Conservation (phyloP, 2,113 vertebrate species). For the Macroglossus sobrinus region DNA sequence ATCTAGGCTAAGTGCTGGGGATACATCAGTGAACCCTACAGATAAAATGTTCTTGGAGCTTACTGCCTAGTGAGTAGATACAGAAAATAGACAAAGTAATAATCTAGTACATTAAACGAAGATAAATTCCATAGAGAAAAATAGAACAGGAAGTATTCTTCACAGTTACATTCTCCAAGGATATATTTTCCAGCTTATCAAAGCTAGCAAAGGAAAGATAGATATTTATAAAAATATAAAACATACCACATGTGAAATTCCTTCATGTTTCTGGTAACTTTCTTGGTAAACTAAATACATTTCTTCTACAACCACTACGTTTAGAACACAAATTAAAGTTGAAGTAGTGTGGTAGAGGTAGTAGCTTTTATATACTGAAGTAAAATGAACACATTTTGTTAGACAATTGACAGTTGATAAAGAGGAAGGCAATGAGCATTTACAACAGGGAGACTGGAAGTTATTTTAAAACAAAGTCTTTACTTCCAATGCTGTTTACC, state of each 20-base stretch:
- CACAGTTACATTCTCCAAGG: not conserved
- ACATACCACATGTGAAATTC: not conserved
- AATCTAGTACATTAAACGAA: not conserved
- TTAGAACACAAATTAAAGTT: not conserved
- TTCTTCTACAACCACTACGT: conserved; percentile 4
- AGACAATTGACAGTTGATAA: not conserved
- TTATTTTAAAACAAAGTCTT: not conserved
- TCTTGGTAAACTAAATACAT: not conserved
- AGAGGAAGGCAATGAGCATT: not conserved
- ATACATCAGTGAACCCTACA: not conserved
- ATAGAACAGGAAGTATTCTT: conserved; percentile 16
- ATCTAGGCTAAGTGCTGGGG: not conserved
- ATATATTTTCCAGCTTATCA: conserved; percentile 15
- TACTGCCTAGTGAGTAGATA: not conserved
- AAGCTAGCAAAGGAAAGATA: not conserved
- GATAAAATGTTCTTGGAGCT: not conserved
- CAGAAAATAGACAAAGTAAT: not conserved
- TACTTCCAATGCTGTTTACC: not conserved
- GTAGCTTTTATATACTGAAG: not conserved
- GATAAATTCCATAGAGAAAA: not conserved
- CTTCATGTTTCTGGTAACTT: not conserved
- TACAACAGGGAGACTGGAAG: not conserved
- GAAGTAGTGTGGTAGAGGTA: not conserved
- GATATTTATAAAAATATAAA: conserved; percentile 25
- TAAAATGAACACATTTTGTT: not conserved